phyloP scores from a whole-genome alignment of 1,140 invertebrate genomes.

The Periplaneta americana region DNA sequence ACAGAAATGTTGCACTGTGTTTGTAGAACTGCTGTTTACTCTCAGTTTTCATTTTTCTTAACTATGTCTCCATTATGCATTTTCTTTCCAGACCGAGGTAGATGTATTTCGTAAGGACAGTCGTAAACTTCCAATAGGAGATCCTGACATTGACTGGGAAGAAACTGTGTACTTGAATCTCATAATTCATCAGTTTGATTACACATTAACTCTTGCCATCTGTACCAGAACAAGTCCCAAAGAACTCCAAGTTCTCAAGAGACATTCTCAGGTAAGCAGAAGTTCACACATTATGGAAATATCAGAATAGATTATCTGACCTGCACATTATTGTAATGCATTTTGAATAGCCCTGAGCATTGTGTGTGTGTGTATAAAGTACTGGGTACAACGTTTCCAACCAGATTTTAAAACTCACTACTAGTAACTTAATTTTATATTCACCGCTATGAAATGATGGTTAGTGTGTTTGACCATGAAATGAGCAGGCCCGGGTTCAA shows the following conservation, averaged over 20 bases:
- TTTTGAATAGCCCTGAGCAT: too few relatives aligned
- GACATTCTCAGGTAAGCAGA: conserved; percentile 77
- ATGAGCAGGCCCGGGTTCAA: too few relatives aligned
- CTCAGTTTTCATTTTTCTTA: neutral
- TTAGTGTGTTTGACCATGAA: too few relatives aligned
- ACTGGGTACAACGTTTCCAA: too few relatives aligned
- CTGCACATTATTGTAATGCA: too few relatives aligned
- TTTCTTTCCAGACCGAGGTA: conserved; percentile 71
- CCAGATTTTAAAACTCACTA: too few relatives aligned
- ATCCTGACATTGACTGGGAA: conserved; percentile 96
- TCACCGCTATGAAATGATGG: too few relatives aligned
- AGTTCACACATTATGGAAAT: too few relatives aligned
- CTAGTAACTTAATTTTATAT: too few relatives aligned
- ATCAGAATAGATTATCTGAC: too few relatives aligned
- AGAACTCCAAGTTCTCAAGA: conserved; percentile 88
- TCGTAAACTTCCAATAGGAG: conserved; percentile 90
- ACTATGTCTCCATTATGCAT: neutral
- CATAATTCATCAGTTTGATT: conserved; percentile 98
- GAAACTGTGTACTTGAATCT: conserved; percentile 99
- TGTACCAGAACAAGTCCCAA: conserved; percentile 96
- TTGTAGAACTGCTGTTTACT: neutral
- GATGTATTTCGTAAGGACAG: conserved; percentile 96
- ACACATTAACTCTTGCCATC: conserved; percentile 93
- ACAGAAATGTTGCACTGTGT: neutral
- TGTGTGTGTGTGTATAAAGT: too few relatives aligned